Evolutionary conservation across 2,113 vertebrate species (phyloP).

Genomic region (Centropus unirufus): DNA sequence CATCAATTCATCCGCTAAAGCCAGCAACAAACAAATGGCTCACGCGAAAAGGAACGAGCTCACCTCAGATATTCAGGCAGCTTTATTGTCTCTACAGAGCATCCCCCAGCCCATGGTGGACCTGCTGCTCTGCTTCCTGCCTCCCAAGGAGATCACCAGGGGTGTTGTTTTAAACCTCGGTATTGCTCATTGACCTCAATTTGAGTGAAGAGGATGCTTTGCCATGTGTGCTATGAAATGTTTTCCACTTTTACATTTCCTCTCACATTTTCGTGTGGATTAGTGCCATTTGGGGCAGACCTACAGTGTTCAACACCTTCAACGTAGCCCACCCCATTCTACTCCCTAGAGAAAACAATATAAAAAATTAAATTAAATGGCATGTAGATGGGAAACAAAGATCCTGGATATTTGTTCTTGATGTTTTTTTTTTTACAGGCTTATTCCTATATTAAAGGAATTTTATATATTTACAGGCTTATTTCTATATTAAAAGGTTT

Average conservation of each 20-base stretch:
- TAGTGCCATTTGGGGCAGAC: neutral
- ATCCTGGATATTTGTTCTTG: neutral
- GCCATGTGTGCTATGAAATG: neutral
- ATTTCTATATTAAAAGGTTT: neutral
- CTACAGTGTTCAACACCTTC: neutral
- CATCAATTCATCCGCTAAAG: neutral
- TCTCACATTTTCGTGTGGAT: neutral
- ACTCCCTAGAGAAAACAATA: neutral
- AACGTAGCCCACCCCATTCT: neutral
- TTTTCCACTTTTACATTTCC: neutral
- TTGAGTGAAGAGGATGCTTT: neutral
- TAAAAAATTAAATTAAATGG: neutral
- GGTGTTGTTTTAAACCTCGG: neutral
- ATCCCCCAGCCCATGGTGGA: neutral
- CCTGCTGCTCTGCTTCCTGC: neutral
- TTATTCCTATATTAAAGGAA: neutral
- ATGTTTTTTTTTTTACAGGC: neutral
- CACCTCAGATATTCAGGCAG: neutral
- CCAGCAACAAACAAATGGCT: constrained; percentile 8
- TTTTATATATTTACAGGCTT: neutral
- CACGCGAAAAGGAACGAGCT: neutral
- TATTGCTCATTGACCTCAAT: neutral
- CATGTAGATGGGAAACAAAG: neutral
- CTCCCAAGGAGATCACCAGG: neutral
- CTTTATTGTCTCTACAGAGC: neutral